These are phyloP conservation scores for Papilio protenor DNA, from an alignment of 2,888 invertebrate genomes.

Conservation along the genomic window DNA sequence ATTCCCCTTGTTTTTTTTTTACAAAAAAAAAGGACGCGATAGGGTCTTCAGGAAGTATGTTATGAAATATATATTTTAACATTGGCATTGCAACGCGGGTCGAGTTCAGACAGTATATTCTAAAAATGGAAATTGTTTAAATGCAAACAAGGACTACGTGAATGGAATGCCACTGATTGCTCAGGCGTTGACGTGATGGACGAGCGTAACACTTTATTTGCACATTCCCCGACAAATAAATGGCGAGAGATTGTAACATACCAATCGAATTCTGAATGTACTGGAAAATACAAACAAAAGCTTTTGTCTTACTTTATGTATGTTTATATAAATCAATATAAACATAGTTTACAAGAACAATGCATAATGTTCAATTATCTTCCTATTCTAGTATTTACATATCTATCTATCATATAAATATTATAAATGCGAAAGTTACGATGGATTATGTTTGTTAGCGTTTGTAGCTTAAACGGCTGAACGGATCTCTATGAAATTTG, in stretches of 20 bases:
- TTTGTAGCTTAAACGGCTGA: no score
- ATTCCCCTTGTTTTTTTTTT: no score
- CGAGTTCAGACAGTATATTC: background rate
- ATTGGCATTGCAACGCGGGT: background rate
- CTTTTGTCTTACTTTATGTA: background rate
- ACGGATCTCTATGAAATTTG: no score
- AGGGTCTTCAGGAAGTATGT: background rate
- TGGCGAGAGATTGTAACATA: constrained; percentile 12
- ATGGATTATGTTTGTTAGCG: no score
- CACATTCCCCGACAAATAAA: constrained; percentile 27
- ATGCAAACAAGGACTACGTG: constrained; percentile 28
- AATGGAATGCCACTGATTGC: constrained; percentile 34
- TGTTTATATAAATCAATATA: background rate
- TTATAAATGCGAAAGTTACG: no score
- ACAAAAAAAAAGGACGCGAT: no score
- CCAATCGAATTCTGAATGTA: background rate
- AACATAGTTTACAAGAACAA: no score
- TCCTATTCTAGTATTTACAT: background rate
- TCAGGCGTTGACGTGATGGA: constrained; percentile 35
- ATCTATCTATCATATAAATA: no score
- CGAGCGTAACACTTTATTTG: constrained; percentile 28
- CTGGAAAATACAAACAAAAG: background rate
- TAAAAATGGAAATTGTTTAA: constrained; percentile 17
- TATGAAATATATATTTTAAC: background rate
- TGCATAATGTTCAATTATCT: background rate